phyloP scores from a whole-genome alignment of 2,888 invertebrate genomes.

The Lutraria lutraria region DNA sequence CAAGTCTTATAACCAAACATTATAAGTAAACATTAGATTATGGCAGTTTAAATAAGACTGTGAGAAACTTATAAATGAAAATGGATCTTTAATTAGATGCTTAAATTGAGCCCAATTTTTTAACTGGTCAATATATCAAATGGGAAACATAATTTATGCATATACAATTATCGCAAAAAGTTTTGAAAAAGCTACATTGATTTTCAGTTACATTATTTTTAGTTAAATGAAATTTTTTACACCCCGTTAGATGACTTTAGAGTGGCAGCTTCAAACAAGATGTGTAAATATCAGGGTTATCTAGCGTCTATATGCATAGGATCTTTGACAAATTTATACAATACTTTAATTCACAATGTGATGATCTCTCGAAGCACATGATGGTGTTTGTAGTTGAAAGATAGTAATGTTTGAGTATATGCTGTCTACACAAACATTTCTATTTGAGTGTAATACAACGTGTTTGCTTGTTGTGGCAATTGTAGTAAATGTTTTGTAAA shows the following conservation, averaged over 20 bases:
- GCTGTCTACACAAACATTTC: slow-evolving; percentile 12
- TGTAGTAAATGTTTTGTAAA: slow-evolving; percentile 22
- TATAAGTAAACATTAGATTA: slow-evolving; percentile 69
- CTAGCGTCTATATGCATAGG: slow-evolving; percentile 65
- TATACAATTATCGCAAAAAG: background rate
- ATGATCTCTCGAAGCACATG: slow-evolving; percentile 52
- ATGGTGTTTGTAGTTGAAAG: slow-evolving; percentile 56
- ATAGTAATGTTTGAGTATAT: slow-evolving; percentile 58
- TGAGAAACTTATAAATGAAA: slow-evolving; percentile 43
- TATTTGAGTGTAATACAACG: slow-evolving; percentile 5
- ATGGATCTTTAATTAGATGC: slow-evolving; percentile 50
- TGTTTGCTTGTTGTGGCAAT: background rate
- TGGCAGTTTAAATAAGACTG: slow-evolving; percentile 66
- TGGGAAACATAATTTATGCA: background rate
- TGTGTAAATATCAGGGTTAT: slow-evolving; percentile 64
- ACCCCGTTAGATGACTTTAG: background rate
- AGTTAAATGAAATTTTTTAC: background rate
- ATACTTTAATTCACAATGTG: slow-evolving; percentile 57
- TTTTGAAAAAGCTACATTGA: background rate
- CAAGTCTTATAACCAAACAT: slow-evolving; percentile 76
- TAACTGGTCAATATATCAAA: slow-evolving; percentile 18
- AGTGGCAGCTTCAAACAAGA: slow-evolving; percentile 44
- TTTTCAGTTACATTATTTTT: background rate
- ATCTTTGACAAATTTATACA: slow-evolving; percentile 72
- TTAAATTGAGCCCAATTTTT: slow-evolving; percentile 10